A percentile compares a stretch with the other conserved stretches of the same genome.
Conservation (phyloP, 2,797 vertebrate species). For the Mormyrus proboscirostris region DNA sequence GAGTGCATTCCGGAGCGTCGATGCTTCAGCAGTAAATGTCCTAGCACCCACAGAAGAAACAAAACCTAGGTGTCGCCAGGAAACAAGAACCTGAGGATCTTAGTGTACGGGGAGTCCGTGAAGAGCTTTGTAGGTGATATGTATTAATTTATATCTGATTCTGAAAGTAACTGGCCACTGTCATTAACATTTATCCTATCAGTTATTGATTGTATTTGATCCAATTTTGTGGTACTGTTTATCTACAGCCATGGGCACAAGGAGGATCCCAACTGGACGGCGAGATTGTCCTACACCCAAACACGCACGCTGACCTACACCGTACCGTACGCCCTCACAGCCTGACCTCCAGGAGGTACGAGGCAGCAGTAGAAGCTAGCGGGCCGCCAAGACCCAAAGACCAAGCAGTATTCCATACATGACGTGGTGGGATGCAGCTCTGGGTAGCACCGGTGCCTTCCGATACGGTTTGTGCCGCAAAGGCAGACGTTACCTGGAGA, state of each 20-base stretch:
- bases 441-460: background rate
- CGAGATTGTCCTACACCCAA: background rate
- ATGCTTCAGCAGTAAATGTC: too few relatives aligned
- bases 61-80: too few relatives aligned
- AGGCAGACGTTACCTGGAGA: conserved; percentile 49
- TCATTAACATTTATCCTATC: too few relatives aligned
- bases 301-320: background rate
- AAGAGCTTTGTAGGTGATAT: too few relatives aligned
- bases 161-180: too few relatives aligned
- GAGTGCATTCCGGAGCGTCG: too few relatives aligned
- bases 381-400: background rate
- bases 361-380: background rate
- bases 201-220: background rate
- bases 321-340: background rate
- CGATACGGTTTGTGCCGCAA: background rate
- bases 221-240: background rate
- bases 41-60: too few relatives aligned
- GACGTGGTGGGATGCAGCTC: background rate
- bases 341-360: background rate
- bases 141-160: too few relatives aligned
- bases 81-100: too few relatives aligned
- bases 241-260: background rate
- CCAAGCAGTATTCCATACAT: background rate
- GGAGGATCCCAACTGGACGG: background rate
- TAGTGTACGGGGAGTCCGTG: too few relatives aligned